Percentiles rank a stretch among this genome's conserved stretches.
These are phyloP conservation scores for Acipenser ruthenus DNA, from an alignment of 2,797 vertebrate genomes.

Conservation along the genomic window DNA sequence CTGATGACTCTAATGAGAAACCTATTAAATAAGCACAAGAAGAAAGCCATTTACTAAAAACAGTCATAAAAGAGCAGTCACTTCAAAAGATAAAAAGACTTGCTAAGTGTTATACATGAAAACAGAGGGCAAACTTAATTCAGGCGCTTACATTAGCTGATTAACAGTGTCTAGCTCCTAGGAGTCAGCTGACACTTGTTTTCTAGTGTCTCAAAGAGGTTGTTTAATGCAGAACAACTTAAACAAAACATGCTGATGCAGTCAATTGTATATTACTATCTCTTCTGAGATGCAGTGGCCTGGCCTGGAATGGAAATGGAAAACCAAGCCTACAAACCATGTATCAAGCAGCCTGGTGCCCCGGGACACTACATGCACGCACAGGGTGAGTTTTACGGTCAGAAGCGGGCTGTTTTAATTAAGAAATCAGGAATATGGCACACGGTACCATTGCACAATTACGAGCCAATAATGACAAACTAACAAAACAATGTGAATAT, in stretches of 20 bases:
- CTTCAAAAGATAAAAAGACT: conserved; percentile 1
- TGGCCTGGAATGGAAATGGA: background rate
- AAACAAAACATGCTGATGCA: background rate
- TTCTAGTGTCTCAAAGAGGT: background rate
- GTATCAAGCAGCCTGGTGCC: no score
- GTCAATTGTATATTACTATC: background rate
- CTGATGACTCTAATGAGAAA: conserved; percentile 5
- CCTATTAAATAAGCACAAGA: conserved; percentile 1
- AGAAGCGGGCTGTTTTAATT: no score
- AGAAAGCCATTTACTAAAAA: background rate
- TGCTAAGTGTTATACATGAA: conserved; percentile 7
- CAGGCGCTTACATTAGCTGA: background rate
- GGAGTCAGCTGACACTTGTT: background rate
- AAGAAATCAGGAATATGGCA: no score
- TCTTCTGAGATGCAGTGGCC: background rate
- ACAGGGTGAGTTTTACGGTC: no score
- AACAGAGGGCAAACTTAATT: conserved; percentile 1
- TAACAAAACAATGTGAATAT: no score
- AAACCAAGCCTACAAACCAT: no score
- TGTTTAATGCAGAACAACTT: conserved; percentile 1
- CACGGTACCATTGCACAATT: no score
- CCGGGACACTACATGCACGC: no score
- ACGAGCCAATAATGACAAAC: no score
- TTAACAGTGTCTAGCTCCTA: conserved; percentile 1
- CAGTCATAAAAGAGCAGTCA: background rate